These are phyloP conservation scores for Papilio machaon DNA, from an alignment of 1,140 invertebrate species.

Conservation along the genomic window DNA sequence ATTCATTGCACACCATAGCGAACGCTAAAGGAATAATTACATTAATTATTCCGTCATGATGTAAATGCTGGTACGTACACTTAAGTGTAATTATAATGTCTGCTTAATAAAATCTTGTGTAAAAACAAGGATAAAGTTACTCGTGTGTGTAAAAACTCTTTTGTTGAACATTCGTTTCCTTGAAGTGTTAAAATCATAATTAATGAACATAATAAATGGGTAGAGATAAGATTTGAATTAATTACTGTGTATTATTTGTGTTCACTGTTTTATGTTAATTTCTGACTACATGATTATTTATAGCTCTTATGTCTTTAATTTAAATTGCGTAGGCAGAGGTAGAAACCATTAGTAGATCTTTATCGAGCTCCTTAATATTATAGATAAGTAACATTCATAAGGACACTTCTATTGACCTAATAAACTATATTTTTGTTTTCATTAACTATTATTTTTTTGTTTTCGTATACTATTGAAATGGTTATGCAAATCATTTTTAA, in stretches of 20 bases:
- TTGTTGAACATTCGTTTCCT: constrained; percentile 32
- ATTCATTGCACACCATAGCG: constrained; percentile 35
- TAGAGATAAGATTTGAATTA: constrained; percentile 25
- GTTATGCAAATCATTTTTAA: too few relatives aligned
- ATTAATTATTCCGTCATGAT: constrained; percentile 32
- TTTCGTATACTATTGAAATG: too few relatives aligned
- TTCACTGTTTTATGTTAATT: constrained; percentile 21
- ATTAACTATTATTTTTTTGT: too few relatives aligned
- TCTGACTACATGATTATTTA: neutral
- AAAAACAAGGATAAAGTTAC: constrained; percentile 37
- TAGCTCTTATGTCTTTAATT: constrained; percentile 12
- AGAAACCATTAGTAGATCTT: neutral
- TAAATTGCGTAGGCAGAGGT: neutral
- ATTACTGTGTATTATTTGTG: constrained; percentile 10
- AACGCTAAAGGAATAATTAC: constrained; percentile 31
- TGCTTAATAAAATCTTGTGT: constrained; percentile 35
- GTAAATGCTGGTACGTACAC: constrained; percentile 19
- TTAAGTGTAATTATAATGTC: constrained; percentile 36
- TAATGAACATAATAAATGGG: constrained; percentile 36
- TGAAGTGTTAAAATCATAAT: constrained; percentile 36
- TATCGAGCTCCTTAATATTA: neutral
- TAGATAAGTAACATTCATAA: neutral
- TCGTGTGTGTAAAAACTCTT: constrained; percentile 38
- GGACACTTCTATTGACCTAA: neutral
- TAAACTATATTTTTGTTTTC: too few relatives aligned